Evolutionary conservation across 2,888 invertebrate genomes (phyloP), one percentile per base, ranked within the genome.

Genomic region (Aporophyla lueneburgensis): DNA sequence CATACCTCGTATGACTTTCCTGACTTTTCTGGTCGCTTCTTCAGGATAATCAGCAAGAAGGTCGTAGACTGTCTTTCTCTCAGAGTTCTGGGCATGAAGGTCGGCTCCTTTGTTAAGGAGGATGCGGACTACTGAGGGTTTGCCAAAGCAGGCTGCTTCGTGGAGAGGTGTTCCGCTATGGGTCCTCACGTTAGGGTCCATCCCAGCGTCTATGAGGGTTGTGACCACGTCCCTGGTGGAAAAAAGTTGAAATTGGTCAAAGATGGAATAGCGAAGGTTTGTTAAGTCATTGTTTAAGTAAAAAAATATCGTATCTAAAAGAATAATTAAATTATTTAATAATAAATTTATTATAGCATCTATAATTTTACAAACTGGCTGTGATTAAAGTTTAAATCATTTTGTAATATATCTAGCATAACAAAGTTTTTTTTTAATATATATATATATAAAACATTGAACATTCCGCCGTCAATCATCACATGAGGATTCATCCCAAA

Each of bases 61-160:
- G 90, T 99, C 98, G 89, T 98, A 97, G 3, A 99, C 99, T 10
- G 99, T 99, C 92, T 98, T 98, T 76, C 98, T 98, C 83, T 98
- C 97, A 14, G 97, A 97, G 92, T 99, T 99, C 43, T 98, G 97
- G 63, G 98, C 98, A 80, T 97, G 97, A 61, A 99, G 96, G 93
- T 99, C 98, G 33, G 98, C 98, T 1, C 99, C 99, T 87, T 98
- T 97, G 81, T 98, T 98, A 24, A 99, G 96, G 54, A 99, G 97
- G 0, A 98, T 97, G 72, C 98, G 97, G 40, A 99, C 99, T 27
- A 99, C 99, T 77, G 98, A 98, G 86, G 98, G 98, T 94, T 99
- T 99, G 27, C 99, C 99, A 93, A 98, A 99, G 43, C 99, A 97
- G 0, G 99, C 99, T 0, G 99, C 99, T 93, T 99, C 99, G 96